phyloP scores from a whole-genome alignment of 2,888 invertebrate species.

The Sinelater perroti region DNA sequence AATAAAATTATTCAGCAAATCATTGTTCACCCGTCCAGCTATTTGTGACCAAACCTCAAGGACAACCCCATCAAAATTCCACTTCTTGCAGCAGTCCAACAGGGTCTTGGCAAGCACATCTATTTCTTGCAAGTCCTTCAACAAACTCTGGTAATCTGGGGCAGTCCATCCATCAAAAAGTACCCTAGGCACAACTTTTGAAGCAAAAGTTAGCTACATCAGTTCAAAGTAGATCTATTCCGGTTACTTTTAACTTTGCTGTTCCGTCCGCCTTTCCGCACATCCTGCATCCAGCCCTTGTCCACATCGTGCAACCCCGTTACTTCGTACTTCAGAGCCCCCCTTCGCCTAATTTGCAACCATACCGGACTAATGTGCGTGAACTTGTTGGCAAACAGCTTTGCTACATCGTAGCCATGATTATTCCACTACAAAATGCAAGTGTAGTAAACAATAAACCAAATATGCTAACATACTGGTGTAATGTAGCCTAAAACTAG shows the following conservation, averaged over 20 bases:
- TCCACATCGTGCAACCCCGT: slow-evolving; percentile 86
- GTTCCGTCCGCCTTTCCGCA: slow-evolving; percentile 67
- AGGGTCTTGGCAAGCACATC: slow-evolving; percentile 74
- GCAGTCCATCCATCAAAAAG: slow-evolving; percentile 88
- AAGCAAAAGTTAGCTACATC: slow-evolving; percentile 47
- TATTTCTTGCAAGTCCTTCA: slow-evolving; percentile 73
- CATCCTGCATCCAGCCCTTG: slow-evolving; percentile 80
- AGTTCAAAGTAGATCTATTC: neutral
- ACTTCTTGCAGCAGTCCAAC: slow-evolving; percentile 73
- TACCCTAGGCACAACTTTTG: slow-evolving; percentile 89
- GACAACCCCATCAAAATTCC: slow-evolving; percentile 89
- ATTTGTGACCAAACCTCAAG: slow-evolving; percentile 91
- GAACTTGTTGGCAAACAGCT: slow-evolving; percentile 88
- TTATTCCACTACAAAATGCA: slow-evolving; percentile 85
- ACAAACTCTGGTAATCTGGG: slow-evolving; percentile 76
- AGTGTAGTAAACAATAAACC: neutral
- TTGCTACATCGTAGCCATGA: slow-evolving; percentile 92
- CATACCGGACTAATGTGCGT: slow-evolving; percentile 94
- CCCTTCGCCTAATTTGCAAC: slow-evolving; percentile 82
- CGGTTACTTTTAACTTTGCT: slow-evolving; percentile 68
- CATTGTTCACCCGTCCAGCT: slow-evolving; percentile 69
- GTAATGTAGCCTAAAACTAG: slow-evolving; percentile 91
- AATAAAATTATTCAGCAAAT: slow-evolving; percentile 69
- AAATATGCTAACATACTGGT: slow-evolving; percentile 70
- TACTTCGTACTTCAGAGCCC: slow-evolving; percentile 70